phyloP scores from a whole-genome alignment of 2,797 vertebrate species.

The Antrozous pallidus region DNA sequence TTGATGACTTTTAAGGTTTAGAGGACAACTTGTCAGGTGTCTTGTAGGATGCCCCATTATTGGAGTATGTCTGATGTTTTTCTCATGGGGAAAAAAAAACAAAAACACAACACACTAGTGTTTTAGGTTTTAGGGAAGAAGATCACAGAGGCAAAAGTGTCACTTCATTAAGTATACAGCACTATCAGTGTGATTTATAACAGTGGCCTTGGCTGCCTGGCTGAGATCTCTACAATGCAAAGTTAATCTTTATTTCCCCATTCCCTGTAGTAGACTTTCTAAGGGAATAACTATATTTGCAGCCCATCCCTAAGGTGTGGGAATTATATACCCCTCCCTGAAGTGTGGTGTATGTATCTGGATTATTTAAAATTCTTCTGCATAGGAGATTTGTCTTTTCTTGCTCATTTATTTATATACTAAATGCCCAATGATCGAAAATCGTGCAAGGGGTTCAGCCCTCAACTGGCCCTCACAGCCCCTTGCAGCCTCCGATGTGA shows the following conservation, averaged over 20 bases:
- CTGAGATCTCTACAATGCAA: not conserved
- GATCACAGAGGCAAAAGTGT: not conserved
- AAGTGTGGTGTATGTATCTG: not conserved
- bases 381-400: not conserved
- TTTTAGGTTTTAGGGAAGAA: not conserved
- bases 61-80: not conserved
- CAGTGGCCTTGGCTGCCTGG: not conserved
- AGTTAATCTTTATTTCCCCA: not conserved
- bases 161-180: not conserved
- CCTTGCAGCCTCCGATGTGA: not conserved
- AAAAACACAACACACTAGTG: not conserved
- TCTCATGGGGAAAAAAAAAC: not conserved
- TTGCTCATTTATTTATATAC: not conserved
- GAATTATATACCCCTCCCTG: not conserved
- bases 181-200: not conserved
- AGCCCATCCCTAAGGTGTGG: not conserved
- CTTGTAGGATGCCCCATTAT: not conserved
- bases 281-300: not conserved
- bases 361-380: not conserved
- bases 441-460: too few species aligned
- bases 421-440: too few species aligned
- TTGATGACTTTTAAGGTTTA: not conserved
- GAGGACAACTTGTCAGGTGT: not conserved
- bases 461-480: too few species aligned
- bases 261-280: not conserved